Evolutionary conservation across 1,140 invertebrate species (phyloP), one percentile per base, ranked within the genome.

Genomic region (Penaeus chinensis): DNA sequence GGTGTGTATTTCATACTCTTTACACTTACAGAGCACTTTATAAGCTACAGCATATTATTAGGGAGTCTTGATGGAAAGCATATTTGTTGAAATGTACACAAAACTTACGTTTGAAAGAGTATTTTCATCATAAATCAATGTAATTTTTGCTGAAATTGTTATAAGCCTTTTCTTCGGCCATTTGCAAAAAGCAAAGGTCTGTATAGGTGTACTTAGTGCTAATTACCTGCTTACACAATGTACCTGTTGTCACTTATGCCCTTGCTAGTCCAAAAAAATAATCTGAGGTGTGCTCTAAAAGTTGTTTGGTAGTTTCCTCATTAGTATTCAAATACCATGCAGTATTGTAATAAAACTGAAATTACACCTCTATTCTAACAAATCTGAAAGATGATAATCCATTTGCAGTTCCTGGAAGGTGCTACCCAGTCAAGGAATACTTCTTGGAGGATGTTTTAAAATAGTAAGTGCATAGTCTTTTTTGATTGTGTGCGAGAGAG

Each of bases 371-470:
- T 16, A 60, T 37, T 90, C 78, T 63, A 62, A 22, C 69, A n/a
- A 32, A 77, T 54, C 60, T 61, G 60, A 76, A 88, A 78, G 7
- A 27, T 32, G 22, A 77, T 65, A 62, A 18, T 24, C 83, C 91
- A 92, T 19, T 78, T 84, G 85, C 89, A 94, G 95, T 99, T 80
- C 95, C 96, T 81, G 97, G 97, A 0, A 94, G 95, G 69, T 92
- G 95, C n/a, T 96, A 94, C 92, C 94, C 95, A 18, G 97, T 99
- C 0, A 94, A 96, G 78, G 94, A 95, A 60, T 96, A 94, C 91
- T 97, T 95, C 91, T 91, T 99, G 20, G 97, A 98, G 91, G 96
- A 99, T 89, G 93, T 99, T 65, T 93, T 99, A 0, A 94, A 87
- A 61, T 89, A 84, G 89, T 90, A 54, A 90, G 89, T 90, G 83